These are phyloP conservation scores for Apodemus agrarius DNA, from an alignment of 2,797 vertebrate genomes.

Conservation along the genomic window DNA sequence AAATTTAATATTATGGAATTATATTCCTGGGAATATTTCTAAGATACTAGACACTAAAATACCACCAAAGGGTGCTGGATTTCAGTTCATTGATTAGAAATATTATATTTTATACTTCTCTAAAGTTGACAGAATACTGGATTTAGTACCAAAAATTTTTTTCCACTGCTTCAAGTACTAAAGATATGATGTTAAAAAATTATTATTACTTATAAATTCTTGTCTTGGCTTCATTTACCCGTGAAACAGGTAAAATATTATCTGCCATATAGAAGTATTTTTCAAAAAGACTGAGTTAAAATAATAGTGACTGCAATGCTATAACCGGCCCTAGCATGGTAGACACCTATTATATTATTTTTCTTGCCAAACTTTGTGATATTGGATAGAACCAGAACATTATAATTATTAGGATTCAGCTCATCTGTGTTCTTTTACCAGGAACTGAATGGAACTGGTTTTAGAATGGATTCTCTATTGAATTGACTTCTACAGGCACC, in stretches of 20 bases:
- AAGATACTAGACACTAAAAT: background rate
- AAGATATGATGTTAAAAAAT: background rate
- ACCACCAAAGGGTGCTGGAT: background rate
- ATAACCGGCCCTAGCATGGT: background rate
- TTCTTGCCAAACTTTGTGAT: constrained; percentile 12
- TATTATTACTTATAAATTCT: background rate
- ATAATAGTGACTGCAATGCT: background rate
- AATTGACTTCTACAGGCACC: background rate
- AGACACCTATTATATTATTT: background rate
- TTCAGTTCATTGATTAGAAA: background rate
- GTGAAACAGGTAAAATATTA: background rate
- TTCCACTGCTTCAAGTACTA: background rate
- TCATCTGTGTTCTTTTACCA: constrained; percentile 4
- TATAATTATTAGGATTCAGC: background rate
- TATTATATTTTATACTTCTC: background rate
- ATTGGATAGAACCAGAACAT: background rate
- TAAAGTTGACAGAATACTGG: background rate
- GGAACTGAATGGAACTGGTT: background rate
- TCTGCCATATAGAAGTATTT: background rate
- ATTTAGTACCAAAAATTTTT: background rate
- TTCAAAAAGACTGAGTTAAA: constrained; percentile 23
- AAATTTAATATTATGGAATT: background rate
- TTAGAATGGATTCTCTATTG: background rate
- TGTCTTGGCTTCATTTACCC: background rate
- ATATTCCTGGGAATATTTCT: background rate